Evolutionary conservation across 1,140 invertebrate species (phyloP).

Genomic region (Sycophila sp.): DNA sequence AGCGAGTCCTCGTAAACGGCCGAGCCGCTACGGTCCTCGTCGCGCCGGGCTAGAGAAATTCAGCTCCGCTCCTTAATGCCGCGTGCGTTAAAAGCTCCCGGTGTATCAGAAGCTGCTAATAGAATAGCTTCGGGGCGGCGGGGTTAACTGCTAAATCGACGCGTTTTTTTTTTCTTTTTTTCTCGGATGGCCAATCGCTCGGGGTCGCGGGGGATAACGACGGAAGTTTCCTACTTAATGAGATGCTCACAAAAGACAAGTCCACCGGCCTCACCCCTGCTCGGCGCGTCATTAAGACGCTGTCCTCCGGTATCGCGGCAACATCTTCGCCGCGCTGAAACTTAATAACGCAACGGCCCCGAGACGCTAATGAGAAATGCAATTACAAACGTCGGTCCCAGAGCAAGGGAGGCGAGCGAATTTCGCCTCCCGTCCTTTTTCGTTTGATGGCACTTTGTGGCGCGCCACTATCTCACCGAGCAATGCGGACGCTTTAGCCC

Average conservation of each 20-base stretch:
- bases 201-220: slow-evolving; percentile 12
- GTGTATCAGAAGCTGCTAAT: slow-evolving; percentile 11
- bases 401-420: no score
- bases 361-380: slow-evolving; percentile 1
- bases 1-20: background rate
- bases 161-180: slow-evolving; percentile 7
- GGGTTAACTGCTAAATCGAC: slow-evolving; percentile 11
- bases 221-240: slow-evolving; percentile 30
- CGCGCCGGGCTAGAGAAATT: no score
- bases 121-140: background rate
- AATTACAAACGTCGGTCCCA: slow-evolving; percentile 18
- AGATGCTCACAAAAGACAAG: slow-evolving; percentile 29
- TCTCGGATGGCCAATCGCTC: no score
- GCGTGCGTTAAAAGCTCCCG: background rate
- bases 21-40: no score
- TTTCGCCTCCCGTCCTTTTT: background rate
- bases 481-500: background rate
- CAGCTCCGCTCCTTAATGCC: no score
- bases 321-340: background rate
- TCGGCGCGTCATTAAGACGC: slow-evolving; percentile 13
- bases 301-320: background rate
- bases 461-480: no score
- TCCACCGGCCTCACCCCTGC: background rate
- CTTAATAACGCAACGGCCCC: background rate
- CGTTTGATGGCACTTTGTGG: background rate